These are phyloP conservation scores for Falco rusticolus DNA, from an alignment of 2,797 vertebrate species.

Conservation along the genomic window DNA sequence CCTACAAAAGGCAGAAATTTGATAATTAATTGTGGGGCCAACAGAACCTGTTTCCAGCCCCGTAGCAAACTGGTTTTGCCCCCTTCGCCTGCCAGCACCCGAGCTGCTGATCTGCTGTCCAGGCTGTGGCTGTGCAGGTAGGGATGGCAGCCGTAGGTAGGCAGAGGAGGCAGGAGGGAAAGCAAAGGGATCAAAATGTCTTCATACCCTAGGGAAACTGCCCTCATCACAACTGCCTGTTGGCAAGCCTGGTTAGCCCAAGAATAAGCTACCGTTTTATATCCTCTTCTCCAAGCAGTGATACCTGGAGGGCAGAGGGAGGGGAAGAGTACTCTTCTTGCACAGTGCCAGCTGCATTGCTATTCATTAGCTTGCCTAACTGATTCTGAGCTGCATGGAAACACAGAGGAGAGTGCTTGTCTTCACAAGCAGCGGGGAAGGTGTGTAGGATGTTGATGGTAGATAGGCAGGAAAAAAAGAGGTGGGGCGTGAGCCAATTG, in stretches of 20 bases:
- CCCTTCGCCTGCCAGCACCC: neutral
- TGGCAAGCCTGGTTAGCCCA: neutral
- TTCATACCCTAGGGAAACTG: neutral
- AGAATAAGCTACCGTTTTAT: neutral
- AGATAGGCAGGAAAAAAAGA: neutral
- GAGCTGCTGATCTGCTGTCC: neutral
- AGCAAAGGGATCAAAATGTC: neutral
- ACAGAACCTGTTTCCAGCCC: slow-evolving; percentile 35
- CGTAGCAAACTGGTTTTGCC: slow-evolving; percentile 2
- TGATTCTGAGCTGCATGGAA: neutral
- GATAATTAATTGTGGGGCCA: neutral
- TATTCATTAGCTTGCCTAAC: neutral
- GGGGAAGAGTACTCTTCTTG: neutral
- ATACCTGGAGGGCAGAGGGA: slow-evolving; percentile 1
- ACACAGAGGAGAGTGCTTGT: neutral
- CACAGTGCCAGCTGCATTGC: neutral
- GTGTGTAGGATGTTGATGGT: neutral
- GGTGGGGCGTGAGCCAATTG: neutral
- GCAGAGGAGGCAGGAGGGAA: neutral
- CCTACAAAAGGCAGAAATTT: neutral
- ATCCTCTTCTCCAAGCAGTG: neutral
- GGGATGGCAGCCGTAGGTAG: neutral
- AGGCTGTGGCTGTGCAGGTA: neutral
- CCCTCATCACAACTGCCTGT: neutral
- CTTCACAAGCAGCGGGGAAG: slow-evolving; percentile 17